Evolutionary conservation across 2,113 vertebrate species (phyloP), one percentile per base, ranked within the genome.

Genomic region (Piprites chloris): DNA sequence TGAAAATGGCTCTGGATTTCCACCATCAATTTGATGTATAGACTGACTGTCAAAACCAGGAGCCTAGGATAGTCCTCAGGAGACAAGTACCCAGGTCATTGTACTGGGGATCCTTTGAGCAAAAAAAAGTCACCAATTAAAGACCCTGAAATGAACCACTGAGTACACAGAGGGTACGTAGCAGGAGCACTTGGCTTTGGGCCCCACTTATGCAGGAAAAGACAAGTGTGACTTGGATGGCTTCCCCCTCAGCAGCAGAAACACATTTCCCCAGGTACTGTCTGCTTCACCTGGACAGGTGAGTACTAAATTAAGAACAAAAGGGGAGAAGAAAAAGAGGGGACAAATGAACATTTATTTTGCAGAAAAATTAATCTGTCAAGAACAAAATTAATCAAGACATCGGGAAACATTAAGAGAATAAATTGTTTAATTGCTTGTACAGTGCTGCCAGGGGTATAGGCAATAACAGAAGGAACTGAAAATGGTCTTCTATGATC

Each of bases 321-420:
- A 95, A 89, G 22, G 18, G 41, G 15, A 93, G 77, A 67, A 90
- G 19, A 89, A 93, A 89, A 91, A 79, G 32, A 85, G 14, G 41
- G 30, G 26, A 1, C 4, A 95, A 93, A 65, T 72, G 33, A 90
- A 41, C n/a, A 61, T 23, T 91, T 7, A 62, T 89, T 93, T 79
- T 69, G 41, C 37, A 85, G 28, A 85, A 93, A 90, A 87, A 93
- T 91, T 78, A 94, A 58, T 63, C 87, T 33, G 41, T 94, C 87
- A 91, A 79, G 58, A 92, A 58, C 9, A 83, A 91, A 94, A 91
- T 96, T 76, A 91, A 93, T 85, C 74, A 85, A 85, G 71, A 75
- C 41, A 87, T 28, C 22, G 1, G 1, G 42, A 28, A 83, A 72
- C 35, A 76, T 87, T 47, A 69, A 46, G 30, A 79, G 77, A 87